These are phyloP conservation scores for Nomada fucata DNA, from an alignment of 2,888 invertebrate genomes.

Conservation along the genomic window DNA sequence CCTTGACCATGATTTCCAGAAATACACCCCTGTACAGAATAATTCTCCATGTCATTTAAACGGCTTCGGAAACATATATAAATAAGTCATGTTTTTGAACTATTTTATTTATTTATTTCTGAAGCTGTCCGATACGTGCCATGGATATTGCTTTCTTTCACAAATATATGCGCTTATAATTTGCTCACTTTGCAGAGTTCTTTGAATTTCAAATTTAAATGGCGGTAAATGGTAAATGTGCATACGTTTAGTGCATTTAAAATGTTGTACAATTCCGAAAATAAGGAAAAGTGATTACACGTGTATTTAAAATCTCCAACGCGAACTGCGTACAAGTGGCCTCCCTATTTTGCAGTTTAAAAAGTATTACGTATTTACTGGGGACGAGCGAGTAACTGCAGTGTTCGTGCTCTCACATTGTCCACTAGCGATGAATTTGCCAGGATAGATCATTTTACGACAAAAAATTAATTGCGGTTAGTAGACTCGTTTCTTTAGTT, in stretches of 20 bases:
- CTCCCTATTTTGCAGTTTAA: conserved; percentile 24
- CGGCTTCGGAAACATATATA: not conserved
- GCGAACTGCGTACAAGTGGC: not conserved
- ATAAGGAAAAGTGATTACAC: conserved; percentile 13
- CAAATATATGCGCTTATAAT: too few relatives aligned
- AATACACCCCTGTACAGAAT: conserved; percentile 66
- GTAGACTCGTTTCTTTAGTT: too few relatives aligned
- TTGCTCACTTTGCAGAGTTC: too few relatives aligned
- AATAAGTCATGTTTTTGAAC: not conserved
- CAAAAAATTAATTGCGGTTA: too few relatives aligned
- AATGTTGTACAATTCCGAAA: not conserved
- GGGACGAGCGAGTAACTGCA: not conserved
- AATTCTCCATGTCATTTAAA: not conserved
- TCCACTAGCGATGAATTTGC: too few relatives aligned
- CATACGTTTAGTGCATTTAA: not conserved
- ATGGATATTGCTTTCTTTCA: too few relatives aligned
- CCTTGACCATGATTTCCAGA: conserved; percentile 85
- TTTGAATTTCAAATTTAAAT: not conserved
- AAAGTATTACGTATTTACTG: not conserved
- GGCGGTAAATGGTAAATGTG: not conserved
- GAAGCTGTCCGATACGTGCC: too few relatives aligned
- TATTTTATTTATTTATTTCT: too few relatives aligned
- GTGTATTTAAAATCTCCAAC: conserved; percentile 1
- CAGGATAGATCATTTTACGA: not conserved
- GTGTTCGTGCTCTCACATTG: not conserved